phyloP scores from a whole-genome alignment of 1,140 invertebrate genomes.

The Formica exsecta region DNA sequence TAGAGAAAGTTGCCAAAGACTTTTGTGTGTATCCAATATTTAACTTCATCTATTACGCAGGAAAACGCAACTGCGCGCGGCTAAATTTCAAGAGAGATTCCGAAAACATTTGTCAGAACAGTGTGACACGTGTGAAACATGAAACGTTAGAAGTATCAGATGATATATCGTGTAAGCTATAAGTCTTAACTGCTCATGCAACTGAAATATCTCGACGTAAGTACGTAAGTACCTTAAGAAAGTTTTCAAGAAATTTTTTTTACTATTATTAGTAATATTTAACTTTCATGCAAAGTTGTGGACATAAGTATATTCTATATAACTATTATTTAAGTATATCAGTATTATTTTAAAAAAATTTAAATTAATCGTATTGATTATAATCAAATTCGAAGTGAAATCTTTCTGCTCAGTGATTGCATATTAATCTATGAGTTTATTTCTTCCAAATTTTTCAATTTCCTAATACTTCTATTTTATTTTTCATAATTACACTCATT shows the following conservation, averaged over 20 bases:
- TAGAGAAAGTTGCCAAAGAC: conserved; percentile 10
- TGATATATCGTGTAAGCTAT: background rate
- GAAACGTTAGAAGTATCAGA: background rate
- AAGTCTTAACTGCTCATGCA: background rate
- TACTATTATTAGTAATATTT: too few species aligned
- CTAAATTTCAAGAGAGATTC: conserved; percentile 4
- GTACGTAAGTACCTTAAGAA: too few species aligned
- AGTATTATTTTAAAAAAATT: too few species aligned
- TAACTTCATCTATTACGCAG: background rate
- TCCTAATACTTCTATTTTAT: background rate
- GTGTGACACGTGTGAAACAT: background rate
- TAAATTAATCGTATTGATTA: too few species aligned
- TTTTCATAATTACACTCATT: background rate
- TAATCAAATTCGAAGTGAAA: background rate
- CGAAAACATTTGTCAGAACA: background rate
- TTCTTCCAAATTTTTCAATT: background rate
- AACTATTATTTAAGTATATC: too few species aligned
- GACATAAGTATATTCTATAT: too few species aligned
- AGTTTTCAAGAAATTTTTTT: too few species aligned
- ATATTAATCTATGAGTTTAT: background rate
- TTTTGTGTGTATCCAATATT: conserved; percentile 21
- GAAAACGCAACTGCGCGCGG: background rate
- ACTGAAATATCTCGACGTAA: too few species aligned
- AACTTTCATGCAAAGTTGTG: too few species aligned
- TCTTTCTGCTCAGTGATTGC: background rate